Conservation (phyloP, 2,888 invertebrate species). For the Drosophila demipolita region DNA sequence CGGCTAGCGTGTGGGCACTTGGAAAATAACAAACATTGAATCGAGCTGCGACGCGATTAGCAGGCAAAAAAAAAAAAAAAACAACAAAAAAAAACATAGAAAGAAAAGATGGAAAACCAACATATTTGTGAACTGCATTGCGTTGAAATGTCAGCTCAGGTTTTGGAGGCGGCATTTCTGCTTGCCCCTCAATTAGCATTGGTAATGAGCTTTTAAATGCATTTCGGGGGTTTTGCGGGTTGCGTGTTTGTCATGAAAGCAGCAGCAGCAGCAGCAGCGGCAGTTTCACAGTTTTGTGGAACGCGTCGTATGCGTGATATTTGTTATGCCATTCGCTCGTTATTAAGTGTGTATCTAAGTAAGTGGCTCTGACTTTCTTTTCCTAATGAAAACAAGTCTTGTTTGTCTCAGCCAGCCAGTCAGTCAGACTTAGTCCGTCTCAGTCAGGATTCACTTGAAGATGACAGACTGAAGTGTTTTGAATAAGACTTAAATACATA, state of each 20-base stretch:
- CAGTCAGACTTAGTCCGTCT: background rate
- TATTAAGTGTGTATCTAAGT: conserved; percentile 28
- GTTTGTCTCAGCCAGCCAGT: background rate
- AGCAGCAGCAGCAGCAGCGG: conserved; percentile 30
- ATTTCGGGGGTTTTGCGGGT: conserved; percentile 23
- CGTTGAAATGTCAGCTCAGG: conserved; percentile 31
- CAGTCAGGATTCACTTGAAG: background rate
- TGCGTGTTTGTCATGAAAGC: conserved; percentile 67
- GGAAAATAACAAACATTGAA: conserved; percentile 75
- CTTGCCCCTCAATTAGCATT: conserved; percentile 67
- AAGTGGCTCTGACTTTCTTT: conserved; percentile 54
- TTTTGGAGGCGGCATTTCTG: conserved; percentile 10
- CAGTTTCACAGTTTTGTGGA: conserved; percentile 39
- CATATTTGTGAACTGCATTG: conserved; percentile 31
- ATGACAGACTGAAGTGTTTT: conserved; percentile 2
- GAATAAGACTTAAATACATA: conserved; percentile 9
- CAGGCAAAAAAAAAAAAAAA: conserved; percentile 26
- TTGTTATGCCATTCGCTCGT: conserved; percentile 45
- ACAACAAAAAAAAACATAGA: conserved; percentile 25
- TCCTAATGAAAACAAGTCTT: conserved; percentile 21
- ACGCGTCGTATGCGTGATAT: conserved; percentile 69
- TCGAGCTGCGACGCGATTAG: conserved; percentile 46
- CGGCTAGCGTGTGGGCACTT: conserved; percentile 76
- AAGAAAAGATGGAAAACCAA: conserved; percentile 1
- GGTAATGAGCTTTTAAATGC: conserved; percentile 77